phyloP scores from a whole-genome alignment of 2,888 invertebrate genomes.

The Norana najaformis region DNA sequence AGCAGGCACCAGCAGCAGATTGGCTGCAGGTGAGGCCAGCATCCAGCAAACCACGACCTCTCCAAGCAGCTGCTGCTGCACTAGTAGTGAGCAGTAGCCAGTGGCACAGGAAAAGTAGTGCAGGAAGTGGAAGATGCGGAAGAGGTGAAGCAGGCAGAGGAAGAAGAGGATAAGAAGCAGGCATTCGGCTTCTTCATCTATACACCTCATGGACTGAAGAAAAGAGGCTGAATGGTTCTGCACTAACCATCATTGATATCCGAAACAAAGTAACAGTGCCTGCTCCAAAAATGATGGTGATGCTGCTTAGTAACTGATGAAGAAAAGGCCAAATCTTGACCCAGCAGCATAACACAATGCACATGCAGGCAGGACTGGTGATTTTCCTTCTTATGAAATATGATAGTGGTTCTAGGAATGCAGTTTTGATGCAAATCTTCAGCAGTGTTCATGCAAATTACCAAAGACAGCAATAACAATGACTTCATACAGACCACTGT shows the following conservation, averaged over 20 bases:
- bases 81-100: background rate
- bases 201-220: too few relatives aligned
- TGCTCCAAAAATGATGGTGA: background rate
- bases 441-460: background rate
- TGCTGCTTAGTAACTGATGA: background rate
- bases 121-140: conserved; percentile 6
- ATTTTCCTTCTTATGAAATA: background rate
- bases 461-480: too few relatives aligned
- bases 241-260: background rate
- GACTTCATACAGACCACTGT: too few relatives aligned
- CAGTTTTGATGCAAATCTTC: background rate
- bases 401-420: background rate
- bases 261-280: background rate
- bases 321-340: background rate
- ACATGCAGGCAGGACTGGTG: background rate
- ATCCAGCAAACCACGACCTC: background rate
- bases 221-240: background rate
- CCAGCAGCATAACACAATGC: background rate
- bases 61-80: background rate
- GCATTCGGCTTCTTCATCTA: background rate
- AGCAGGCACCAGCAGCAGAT: background rate
- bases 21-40: background rate
- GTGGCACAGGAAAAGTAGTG: background rate
- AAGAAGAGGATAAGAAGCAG: background rate
- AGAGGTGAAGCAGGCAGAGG: background rate